A percentile compares a stretch with the other conserved stretches of the same genome.
Conservation (phyloP, 1,140 invertebrate species). For the Heliconius himera region DNA sequence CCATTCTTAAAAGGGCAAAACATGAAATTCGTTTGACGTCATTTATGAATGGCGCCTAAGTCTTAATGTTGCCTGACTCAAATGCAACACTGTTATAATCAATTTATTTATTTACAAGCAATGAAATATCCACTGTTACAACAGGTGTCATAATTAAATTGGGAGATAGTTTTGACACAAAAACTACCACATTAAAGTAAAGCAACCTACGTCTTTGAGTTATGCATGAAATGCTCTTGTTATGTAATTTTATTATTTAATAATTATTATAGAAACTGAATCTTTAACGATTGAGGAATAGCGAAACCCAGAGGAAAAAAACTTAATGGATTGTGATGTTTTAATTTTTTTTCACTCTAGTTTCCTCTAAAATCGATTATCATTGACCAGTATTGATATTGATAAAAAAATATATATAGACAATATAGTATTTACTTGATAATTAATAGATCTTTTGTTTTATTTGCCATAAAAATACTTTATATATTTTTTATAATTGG, state of each 20-base stretch:
- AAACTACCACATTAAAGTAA: not conserved
- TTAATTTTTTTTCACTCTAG: not conserved
- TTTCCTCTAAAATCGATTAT: not conserved
- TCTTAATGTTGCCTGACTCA: too few species aligned
- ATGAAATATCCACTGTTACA: not conserved
- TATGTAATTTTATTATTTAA: constrained; percentile 24
- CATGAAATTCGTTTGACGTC: too few species aligned
- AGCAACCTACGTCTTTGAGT: not conserved
- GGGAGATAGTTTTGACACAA: not conserved
- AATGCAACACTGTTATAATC: too few species aligned
- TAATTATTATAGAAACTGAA: not conserved
- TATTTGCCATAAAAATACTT: not conserved
- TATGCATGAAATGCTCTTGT: constrained; percentile 44
- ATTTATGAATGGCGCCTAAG: too few species aligned
- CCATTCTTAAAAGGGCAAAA: too few species aligned
- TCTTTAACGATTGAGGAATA: not conserved
- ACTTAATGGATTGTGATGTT: not conserved
- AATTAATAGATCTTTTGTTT: not conserved
- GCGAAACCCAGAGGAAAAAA: too few species aligned
- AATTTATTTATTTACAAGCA: not conserved
- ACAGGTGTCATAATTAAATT: not conserved
- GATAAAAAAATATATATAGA: not conserved
- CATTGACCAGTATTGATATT: not conserved
- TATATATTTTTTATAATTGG: constrained; percentile 33
- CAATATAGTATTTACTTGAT: constrained; percentile 1